phyloP scores from a whole-genome alignment of 2,797 vertebrate species.

The Sphenopsis melanotis region DNA sequence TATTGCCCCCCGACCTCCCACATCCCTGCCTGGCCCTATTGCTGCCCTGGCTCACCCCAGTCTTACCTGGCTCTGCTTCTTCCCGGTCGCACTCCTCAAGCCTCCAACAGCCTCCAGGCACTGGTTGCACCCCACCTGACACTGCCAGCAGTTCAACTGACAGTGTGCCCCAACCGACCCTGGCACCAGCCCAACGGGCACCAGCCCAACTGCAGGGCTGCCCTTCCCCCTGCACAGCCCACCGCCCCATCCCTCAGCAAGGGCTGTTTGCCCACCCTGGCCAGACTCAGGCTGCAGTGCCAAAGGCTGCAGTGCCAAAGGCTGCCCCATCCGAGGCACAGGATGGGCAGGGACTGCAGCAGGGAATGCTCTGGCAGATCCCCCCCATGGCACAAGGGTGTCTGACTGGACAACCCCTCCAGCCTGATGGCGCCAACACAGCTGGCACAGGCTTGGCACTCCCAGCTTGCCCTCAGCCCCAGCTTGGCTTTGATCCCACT shows the following conservation, averaged over 20 bases:
- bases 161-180: not conserved
- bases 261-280: not conserved
- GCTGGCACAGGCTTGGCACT: not conserved
- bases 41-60: not conserved
- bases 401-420: too few relatives aligned
- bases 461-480: not conserved
- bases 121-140: not conserved
- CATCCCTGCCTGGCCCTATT: accelerated
- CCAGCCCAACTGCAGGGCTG: not conserved
- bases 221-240: not conserved
- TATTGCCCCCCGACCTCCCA: not conserved
- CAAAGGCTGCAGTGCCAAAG: not conserved
- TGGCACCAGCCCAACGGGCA: not conserved
- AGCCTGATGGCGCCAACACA: not conserved
- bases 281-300: not conserved
- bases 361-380: not conserved
- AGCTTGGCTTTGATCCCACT: not conserved
- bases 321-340: not conserved
- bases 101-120: not conserved
- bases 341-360: not conserved
- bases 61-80: not conserved
- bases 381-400: accelerated
- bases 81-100: accelerated
- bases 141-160: not conserved
- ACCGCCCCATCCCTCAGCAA: not conserved